Percentiles rank a stretch among this genome's conserved stretches.
These are phyloP conservation scores for Eucidaris tribuloides DNA, from an alignment of 35 echinoderm and acorn worm genomes.

Conservation along the genomic window DNA sequence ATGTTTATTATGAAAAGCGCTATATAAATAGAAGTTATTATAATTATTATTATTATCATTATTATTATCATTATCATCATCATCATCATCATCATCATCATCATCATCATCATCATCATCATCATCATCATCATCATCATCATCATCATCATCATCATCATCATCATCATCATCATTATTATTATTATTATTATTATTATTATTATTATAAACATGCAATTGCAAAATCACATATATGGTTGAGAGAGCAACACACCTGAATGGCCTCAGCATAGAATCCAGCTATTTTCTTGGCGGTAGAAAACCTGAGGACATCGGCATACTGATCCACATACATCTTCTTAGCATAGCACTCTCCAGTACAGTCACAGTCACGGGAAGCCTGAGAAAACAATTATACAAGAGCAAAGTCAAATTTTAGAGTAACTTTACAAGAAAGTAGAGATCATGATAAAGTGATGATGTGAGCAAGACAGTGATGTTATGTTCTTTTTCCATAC, in stretches of 20 bases:
- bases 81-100: neutral
- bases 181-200: slow-evolving; percentile 19
- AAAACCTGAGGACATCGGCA: slow-evolving; percentile 58
- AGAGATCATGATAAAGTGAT: no score
- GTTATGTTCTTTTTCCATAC: no score
- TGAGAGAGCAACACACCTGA: slow-evolving; percentile 56
- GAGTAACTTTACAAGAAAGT: no score
- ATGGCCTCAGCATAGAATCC: slow-evolving; percentile 86
- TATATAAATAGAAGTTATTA: neutral
- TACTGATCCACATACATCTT: slow-evolving; percentile 93
- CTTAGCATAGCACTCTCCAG: slow-evolving; percentile 65
- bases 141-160: neutral
- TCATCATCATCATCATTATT: slow-evolving; percentile 10
- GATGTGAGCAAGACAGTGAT: no score
- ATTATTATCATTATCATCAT: slow-evolving; percentile 1
- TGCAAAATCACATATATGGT: neutral
- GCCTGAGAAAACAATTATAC: no score
- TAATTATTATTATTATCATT: neutral
- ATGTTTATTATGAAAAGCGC: neutral
- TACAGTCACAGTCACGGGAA: slow-evolving; percentile 64
- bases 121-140: neutral
- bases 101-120: neutral
- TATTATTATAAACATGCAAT: neutral
- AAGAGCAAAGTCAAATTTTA: no score
- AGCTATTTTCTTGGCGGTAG: slow-evolving; percentile 67